Conservation (phyloP, 2,797 vertebrate species). For the Botia kubotai region DNA sequence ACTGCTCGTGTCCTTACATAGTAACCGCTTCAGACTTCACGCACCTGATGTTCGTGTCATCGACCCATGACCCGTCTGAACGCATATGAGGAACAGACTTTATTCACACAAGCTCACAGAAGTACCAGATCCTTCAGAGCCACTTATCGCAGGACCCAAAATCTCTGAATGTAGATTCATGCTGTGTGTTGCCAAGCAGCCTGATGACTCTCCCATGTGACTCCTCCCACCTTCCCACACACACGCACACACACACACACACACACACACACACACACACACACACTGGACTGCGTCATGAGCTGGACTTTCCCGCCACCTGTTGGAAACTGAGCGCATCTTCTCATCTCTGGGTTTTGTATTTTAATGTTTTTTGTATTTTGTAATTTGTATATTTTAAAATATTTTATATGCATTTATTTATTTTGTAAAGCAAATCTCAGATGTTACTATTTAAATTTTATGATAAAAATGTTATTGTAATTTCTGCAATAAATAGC, state of each 20-base stretch:
- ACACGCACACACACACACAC: neutral
- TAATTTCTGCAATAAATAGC: no score
- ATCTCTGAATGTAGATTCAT: constrained; percentile 39
- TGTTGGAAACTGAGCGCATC: constrained; percentile 38
- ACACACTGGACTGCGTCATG: neutral
- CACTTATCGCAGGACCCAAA: neutral
- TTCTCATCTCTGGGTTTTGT: no score
- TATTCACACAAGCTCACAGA: neutral
- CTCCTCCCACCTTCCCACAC: constrained; percentile 48
- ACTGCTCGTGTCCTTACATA: neutral
- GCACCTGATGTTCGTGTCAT: no score
- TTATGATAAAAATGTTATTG: no score
- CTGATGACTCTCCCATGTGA: constrained; percentile 6
- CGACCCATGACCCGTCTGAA: no score
- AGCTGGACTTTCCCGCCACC: constrained; percentile 52
- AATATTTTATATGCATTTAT: no score
- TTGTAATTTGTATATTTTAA: no score
- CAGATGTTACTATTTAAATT: no score
- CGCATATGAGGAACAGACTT: neutral
- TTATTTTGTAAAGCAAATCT: no score
- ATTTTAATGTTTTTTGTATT: no score
- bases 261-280: neutral
- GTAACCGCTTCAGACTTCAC: constrained; percentile 9
- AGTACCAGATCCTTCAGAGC: neutral
- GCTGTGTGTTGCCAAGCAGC: constrained; percentile 63